Evolutionary conservation across 35 echinoderm and acorn worm species (phyloP), one percentile per base, ranked within the genome.

Genomic region (Acanthaster planci): DNA sequence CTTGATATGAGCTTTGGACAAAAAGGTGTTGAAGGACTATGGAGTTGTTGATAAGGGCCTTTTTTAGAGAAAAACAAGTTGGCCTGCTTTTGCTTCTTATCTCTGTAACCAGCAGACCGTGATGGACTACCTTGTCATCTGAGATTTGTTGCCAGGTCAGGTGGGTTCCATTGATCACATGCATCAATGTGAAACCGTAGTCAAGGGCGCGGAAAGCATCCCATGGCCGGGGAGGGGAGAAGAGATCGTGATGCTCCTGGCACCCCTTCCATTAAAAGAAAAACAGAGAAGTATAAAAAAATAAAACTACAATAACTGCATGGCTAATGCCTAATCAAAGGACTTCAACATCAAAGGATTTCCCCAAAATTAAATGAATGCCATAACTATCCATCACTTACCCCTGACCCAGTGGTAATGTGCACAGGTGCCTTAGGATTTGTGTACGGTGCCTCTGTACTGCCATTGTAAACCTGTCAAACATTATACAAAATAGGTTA

Each of bases 81-180:
- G n/a, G n/a, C n/a, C n/a, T n/a, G n/a, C n/a, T n/a, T n/a, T n/a
- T n/a, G n/a, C n/a, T n/a, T n/a, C n/a, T n/a, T n/a, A n/a, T n/a
- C n/a, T n/a, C n/a, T n/a, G n/a, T n/a, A n/a, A n/a, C n/a, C n/a
- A n/a, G n/a, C n/a, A n/a, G n/a, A n/a, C n/a, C n/a, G n/a, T n/a
- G n/a, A n/a, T n/a, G n/a, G n/a, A n/a, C 52, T 78, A 95, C 93
- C 93, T 95, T 86, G 47, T 95, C 89, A 81, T 95, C 93, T 14
- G 93, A 95, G 32, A 95, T 86, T 44, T 95, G 93, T 44, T 91
- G 44, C n/a, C 91, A 32, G 39, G 87, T 2, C 26, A 91, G 51
- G 58, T 95, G 93, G 27, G 93, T 95, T 1, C 14, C 55, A 35
- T 95, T 95, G 17, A 87, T 67, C 1, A 95, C 76, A 16, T 87